Evolutionary conservation across 2,797 vertebrate species (phyloP).

Genomic region (Tenualosa thibaudeaui): DNA sequence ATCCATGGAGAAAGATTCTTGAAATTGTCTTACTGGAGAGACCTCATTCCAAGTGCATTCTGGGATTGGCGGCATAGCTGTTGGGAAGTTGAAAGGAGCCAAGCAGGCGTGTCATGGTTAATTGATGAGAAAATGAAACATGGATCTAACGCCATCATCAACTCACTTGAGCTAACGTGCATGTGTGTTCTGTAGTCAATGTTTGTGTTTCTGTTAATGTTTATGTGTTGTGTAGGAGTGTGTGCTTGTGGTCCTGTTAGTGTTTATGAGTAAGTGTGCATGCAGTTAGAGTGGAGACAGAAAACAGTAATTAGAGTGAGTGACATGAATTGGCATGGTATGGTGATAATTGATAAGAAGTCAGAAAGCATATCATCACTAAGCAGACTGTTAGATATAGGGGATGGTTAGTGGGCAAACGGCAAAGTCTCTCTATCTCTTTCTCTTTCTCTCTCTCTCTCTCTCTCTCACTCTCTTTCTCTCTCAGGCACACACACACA

Average conservation of each 20-base stretch:
- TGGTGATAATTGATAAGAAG: neutral
- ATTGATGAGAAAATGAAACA: slow-evolving; percentile 33
- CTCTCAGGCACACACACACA: too few species aligned
- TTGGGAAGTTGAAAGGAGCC: slow-evolving; percentile 33
- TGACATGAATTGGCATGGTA: neutral
- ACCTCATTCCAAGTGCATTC: neutral
- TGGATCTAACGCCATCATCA: neutral
- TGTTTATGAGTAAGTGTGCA: too few species aligned
- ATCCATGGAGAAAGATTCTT: neutral
- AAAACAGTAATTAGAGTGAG: neutral
- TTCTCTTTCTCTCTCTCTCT: too few species aligned
- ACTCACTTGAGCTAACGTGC: neutral
- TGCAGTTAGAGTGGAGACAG: too few species aligned
- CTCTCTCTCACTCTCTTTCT: too few species aligned
- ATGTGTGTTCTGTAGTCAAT: neutral
- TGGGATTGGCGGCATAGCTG: neutral
- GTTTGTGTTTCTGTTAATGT: neutral
- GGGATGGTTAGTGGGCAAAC: too few species aligned
- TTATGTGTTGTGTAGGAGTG: neutral
- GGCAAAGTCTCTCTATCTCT: too few species aligned
- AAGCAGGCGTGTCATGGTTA: slow-evolving; percentile 36
- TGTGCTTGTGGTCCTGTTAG: too few species aligned
- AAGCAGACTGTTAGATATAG: neutral
- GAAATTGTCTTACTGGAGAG: neutral
- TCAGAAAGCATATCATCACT: neutral